Percentiles rank a stretch among this genome's conserved stretches.
phyloP scores from a whole-genome alignment of 2,113 vertebrate genomes.

The Amia ocellicauda region DNA sequence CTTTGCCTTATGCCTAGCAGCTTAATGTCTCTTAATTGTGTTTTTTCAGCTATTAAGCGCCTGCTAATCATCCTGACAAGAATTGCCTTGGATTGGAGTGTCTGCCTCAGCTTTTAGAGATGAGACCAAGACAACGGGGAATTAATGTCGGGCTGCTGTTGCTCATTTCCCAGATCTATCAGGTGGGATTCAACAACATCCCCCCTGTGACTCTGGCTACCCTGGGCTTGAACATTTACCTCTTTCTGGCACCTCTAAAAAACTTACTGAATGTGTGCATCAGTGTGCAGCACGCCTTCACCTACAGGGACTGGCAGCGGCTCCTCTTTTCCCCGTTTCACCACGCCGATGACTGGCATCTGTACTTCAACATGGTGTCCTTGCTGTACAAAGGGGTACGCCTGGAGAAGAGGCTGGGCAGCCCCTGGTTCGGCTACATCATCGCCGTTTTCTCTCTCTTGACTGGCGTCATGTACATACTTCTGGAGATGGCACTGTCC shows the following conservation, averaged over 20 bases:
- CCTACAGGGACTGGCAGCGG: slow-evolving; percentile 76
- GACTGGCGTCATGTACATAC: slow-evolving; percentile 78
- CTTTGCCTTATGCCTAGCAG: too few relatives aligned
- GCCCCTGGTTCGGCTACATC: slow-evolving; percentile 76
- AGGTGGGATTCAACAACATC: slow-evolving; percentile 80
- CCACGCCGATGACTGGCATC: slow-evolving; percentile 85
- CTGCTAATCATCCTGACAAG: too few relatives aligned
- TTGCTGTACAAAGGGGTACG: slow-evolving; percentile 86
- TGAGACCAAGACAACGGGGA: slow-evolving; percentile 66
- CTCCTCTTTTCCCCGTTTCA: slow-evolving; percentile 83
- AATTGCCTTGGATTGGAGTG: too few relatives aligned
- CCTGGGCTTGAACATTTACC: slow-evolving; percentile 77
- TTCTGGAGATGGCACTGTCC: slow-evolving; percentile 65
- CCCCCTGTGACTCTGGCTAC: slow-evolving; percentile 82
- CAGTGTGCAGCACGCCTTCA: slow-evolving; percentile 74
- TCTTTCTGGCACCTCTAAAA: slow-evolving; percentile 78
- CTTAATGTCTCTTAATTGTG: too few relatives aligned
- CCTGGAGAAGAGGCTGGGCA: slow-evolving; percentile 79
- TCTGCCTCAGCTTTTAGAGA: too few relatives aligned
- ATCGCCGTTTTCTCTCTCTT: slow-evolving; percentile 79
- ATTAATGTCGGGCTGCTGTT: slow-evolving; percentile 72
- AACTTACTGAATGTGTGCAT: slow-evolving; percentile 69
- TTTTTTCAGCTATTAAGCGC: too few relatives aligned
- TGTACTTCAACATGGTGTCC: slow-evolving; percentile 94
- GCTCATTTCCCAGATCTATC: slow-evolving; percentile 77